Conservation (phyloP, 37 sponge, comb jelly and placozoan genomes). For the Tethya wilhelma region DNA sequence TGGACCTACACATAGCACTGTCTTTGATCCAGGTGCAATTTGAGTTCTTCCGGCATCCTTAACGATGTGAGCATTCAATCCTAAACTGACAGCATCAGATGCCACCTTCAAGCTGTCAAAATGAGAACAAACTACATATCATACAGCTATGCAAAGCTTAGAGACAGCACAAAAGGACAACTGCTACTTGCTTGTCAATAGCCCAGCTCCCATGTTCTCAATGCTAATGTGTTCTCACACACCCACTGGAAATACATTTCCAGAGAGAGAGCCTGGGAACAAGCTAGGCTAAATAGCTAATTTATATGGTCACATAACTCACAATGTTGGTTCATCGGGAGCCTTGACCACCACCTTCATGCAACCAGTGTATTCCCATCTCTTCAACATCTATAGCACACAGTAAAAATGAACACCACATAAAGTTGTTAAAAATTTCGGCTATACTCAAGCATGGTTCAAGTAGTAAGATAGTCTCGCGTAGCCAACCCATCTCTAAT, state of each 20-base stretch:
- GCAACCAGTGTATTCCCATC: constrained; percentile 83
- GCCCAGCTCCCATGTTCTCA: no score
- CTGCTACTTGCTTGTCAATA: not conserved
- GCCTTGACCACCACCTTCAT: constrained; percentile 92
- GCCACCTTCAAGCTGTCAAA: constrained; percentile 27
- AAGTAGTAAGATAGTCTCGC: no score
- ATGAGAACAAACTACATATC: not conserved
- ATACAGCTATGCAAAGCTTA: not conserved
- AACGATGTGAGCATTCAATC: constrained; percentile 82
- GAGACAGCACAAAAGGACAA: not conserved
- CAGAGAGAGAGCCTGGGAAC: not conserved
- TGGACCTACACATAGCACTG: constrained; percentile 95
- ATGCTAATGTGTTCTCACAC: not conserved
- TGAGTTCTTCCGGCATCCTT: constrained; percentile 98
- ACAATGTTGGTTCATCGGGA: constrained; percentile 77
- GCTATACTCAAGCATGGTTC: no score
- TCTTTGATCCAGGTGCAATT: constrained; percentile 95
- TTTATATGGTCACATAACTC: no score
- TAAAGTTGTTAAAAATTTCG: no score
- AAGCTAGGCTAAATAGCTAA: no score
- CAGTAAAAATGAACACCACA: not conserved
- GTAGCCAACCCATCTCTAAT: no score
- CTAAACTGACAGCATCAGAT: constrained; percentile 30
- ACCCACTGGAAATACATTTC: not conserved
- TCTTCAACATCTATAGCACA: constrained; percentile 48